Evolutionary conservation across 2,888 invertebrate species (phyloP).

Genomic region (Eupithecia insigniata): DNA sequence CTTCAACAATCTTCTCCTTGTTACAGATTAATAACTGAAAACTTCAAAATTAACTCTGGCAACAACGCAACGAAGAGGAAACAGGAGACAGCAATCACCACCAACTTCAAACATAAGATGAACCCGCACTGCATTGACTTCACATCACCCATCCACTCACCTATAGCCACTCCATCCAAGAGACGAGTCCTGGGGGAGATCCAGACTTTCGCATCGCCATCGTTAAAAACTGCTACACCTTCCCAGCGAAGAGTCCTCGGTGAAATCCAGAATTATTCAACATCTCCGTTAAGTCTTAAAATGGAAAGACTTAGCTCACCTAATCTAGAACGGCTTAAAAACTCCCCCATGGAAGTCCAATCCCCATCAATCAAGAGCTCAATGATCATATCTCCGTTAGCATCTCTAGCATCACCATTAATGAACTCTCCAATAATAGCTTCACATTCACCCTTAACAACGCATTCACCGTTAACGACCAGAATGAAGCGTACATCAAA

Average conservation of each 20-base stretch:
- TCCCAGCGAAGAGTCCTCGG: constrained; percentile 42
- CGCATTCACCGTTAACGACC: constrained; percentile 53
- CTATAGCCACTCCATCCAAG: constrained; percentile 58
- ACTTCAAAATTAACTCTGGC: constrained; percentile 81
- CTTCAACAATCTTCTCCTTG: constrained; percentile 26
- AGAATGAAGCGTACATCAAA: constrained; percentile 56
- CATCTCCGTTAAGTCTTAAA: background rate
- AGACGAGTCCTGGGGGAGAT: constrained; percentile 68
- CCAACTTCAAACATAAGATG: constrained; percentile 74
- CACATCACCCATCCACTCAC: constrained; percentile 52
- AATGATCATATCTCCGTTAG: constrained; percentile 47
- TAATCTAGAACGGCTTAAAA: constrained; percentile 56
- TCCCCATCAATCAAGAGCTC: constrained; percentile 35
- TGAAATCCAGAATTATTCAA: background rate
- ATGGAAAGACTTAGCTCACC: constrained; percentile 53
- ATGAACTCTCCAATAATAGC: constrained; percentile 44
- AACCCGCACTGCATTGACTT: constrained; percentile 73
- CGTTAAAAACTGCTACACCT: constrained; percentile 43
- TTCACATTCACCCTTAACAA: constrained; percentile 52
- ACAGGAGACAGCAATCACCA: constrained; percentile 66
- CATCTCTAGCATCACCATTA: constrained; percentile 47
- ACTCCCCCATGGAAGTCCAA: constrained; percentile 24
- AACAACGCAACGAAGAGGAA: constrained; percentile 75
- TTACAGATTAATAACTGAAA: constrained; percentile 82
- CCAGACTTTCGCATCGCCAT: constrained; percentile 29